Conservation (phyloP, 2,797 vertebrate genomes). For the Dendrocincla tyrannina region DNA sequence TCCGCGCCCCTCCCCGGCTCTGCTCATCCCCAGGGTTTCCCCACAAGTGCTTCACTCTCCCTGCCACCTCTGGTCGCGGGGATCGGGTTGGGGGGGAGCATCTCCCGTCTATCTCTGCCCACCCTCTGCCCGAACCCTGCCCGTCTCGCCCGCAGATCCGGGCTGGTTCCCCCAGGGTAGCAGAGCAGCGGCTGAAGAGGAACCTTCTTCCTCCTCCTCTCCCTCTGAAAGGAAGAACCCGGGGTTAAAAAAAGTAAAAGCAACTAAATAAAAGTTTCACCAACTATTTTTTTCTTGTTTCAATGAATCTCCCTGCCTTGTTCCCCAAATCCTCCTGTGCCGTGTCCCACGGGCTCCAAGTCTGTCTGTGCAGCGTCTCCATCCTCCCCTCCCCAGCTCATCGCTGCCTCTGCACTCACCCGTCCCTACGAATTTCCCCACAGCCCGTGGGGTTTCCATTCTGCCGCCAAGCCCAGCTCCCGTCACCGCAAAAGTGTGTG, state of each 20-base stretch:
- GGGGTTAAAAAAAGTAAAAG: neutral
- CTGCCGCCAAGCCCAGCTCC: neutral
- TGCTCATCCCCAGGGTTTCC: neutral
- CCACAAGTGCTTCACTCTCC: neutral
- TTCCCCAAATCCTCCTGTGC: neutral
- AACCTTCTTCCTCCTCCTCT: no score
- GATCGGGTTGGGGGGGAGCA: no score
- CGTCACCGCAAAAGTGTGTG: rapidly evolving
- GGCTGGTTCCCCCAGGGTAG: neutral
- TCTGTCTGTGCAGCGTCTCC: neutral
- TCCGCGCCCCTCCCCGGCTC: neutral
- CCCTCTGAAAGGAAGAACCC: neutral
- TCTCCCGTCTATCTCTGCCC: neutral
- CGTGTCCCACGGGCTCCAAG: rapidly evolving
- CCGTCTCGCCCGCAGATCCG: neutral
- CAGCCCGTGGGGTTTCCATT: rapidly evolving
- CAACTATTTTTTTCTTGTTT: neutral
- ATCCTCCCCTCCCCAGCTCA: neutral
- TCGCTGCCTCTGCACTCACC: neutral
- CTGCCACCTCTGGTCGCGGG: neutral
- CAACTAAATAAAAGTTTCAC: neutral
- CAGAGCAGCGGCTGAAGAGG: neutral
- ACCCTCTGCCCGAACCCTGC: neutral
- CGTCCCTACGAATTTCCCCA: rapidly evolving
- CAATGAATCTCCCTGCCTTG: rapidly evolving